phyloP scores from a whole-genome alignment of 2,797 vertebrate genomes.

The Zalophus californianus region DNA sequence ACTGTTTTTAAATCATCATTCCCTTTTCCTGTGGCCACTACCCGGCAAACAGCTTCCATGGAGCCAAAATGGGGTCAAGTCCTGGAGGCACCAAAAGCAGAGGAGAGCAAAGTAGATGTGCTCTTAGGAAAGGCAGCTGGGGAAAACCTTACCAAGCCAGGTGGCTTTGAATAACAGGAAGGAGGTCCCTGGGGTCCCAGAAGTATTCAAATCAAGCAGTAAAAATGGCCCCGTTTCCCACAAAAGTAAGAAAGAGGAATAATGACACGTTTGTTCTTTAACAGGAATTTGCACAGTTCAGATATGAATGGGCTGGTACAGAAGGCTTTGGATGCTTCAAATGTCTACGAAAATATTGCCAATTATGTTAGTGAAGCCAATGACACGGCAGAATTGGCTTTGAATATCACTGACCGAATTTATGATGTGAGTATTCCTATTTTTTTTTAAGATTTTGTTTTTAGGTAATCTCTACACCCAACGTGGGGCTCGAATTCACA shows the following conservation, averaged over 20 bases:
- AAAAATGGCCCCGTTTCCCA: not conserved
- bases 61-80: not conserved
- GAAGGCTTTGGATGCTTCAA: conserved; percentile 96
- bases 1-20: not conserved
- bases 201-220: not conserved
- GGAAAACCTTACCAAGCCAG: not conserved
- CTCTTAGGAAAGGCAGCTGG: not conserved
- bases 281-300: conserved; percentile 92
- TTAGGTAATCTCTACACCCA: not conserved
- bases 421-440: conserved; percentile 90
- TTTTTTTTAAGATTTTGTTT: not conserved
- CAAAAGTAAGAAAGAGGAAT: conserved; percentile 36
- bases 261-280: conserved; percentile 43
- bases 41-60: not conserved
- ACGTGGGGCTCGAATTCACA: not conserved
- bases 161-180: not conserved
- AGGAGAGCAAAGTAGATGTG: not conserved
- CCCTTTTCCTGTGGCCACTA: not conserved
- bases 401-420: conserved; percentile 92
- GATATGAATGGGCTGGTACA: conserved; percentile 96
- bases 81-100: not conserved
- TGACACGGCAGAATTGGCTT: conserved; percentile 89
- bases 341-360: conserved; percentile 96
- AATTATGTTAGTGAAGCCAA: conserved; percentile 92
- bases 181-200: not conserved